Evolutionary conservation across 2,113 vertebrate species (phyloP).

Genomic region (Eretmochelys imbricata): DNA sequence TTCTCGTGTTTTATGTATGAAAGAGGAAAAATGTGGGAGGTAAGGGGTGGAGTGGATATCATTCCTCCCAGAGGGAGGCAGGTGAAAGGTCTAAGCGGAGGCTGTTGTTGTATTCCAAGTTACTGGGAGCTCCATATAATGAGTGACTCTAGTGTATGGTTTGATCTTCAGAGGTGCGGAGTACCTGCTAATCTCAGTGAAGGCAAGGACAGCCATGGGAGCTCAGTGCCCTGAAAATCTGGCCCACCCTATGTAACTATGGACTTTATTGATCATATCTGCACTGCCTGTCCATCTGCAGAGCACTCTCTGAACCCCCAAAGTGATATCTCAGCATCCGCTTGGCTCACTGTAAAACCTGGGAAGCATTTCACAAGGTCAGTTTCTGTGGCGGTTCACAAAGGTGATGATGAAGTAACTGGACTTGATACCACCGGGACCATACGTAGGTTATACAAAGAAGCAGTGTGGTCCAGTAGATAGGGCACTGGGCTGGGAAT

Average conservation of each 20-base stretch:
- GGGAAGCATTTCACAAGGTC: neutral
- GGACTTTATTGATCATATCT: neutral
- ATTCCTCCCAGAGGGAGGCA: neutral
- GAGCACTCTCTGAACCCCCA: neutral
- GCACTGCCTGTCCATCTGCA: neutral
- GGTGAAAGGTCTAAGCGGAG: neutral
- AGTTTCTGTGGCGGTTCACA: neutral
- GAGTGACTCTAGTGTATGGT: neutral
- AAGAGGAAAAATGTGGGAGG: neutral
- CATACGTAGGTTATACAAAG: no score
- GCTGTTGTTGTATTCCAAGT: neutral
- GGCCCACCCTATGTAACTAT: neutral
- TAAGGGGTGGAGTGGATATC: neutral
- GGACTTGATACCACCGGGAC: no score
- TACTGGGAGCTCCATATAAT: neutral
- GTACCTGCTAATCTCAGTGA: neutral
- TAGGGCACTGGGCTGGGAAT: no score
- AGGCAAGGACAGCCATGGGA: neutral
- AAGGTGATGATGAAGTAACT: neutral
- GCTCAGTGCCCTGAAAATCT: neutral
- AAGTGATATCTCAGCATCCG: neutral
- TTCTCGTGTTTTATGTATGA: fast-evolving
- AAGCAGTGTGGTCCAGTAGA: no score
- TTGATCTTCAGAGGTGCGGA: neutral
- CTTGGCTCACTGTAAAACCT: neutral